Conservation (phyloP, 1,140 invertebrate species). For the Heliothis subflexa region DNA sequence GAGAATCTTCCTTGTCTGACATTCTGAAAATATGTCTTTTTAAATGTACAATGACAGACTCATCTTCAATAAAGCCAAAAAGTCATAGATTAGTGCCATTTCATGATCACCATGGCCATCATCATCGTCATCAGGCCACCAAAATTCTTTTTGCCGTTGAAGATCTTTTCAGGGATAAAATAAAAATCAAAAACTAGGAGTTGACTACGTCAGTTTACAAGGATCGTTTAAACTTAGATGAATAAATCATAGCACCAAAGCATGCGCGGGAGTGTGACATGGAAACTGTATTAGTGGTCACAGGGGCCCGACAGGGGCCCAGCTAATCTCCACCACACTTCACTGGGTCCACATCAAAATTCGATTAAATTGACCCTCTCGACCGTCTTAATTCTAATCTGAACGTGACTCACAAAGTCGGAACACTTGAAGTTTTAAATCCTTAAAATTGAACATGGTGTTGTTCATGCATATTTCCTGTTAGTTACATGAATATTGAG, state of each 20-base stretch:
- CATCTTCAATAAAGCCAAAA: too few relatives aligned
- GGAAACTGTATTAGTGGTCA: slow-evolving; percentile 38
- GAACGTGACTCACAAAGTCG: slow-evolving; percentile 29
- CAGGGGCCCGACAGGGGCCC: slow-evolving; percentile 8
- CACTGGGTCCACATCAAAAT: slow-evolving; percentile 36
- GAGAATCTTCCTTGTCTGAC: too few relatives aligned
- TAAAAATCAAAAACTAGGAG: background rate
- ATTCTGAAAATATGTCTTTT: too few relatives aligned
- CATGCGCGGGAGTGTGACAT: slow-evolving; percentile 25
- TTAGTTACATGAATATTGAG: background rate
- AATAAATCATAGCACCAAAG: slow-evolving; percentile 18
- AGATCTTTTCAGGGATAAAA: too few relatives aligned
- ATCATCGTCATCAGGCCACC: too few relatives aligned
- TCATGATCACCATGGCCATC: too few relatives aligned
- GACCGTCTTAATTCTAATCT: slow-evolving; percentile 36
- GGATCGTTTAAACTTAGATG: slow-evolving; percentile 13
- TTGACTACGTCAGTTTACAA: background rate
- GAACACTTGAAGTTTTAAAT: slow-evolving; percentile 18
- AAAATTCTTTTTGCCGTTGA: too few relatives aligned
- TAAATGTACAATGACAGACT: too few relatives aligned
- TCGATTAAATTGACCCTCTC: slow-evolving; percentile 38
- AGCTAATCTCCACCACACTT: slow-evolving; percentile 29
- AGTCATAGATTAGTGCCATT: too few relatives aligned
- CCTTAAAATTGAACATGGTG: slow-evolving; percentile 27
- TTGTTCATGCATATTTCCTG: slow-evolving; percentile 23